Conservation (phyloP, 2,113 vertebrate species). For the Indri indri region DNA sequence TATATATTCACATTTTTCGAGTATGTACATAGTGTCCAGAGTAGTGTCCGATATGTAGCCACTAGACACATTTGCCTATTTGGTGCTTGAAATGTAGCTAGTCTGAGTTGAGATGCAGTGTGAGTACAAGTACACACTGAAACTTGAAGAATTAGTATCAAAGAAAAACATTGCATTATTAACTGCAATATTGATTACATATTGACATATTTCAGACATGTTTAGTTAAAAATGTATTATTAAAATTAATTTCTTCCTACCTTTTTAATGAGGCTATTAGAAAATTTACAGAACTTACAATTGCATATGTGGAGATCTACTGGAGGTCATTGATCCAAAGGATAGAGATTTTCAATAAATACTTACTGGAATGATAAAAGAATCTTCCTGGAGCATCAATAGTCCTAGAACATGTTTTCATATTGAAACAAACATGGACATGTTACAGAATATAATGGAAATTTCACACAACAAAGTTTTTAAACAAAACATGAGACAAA, state of each 20-base stretch:
- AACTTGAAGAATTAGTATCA: neutral
- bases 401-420: neutral
- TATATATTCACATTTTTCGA: neutral
- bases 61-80: neutral
- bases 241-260: neutral
- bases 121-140: neutral
- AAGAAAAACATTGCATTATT: neutral
- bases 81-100: neutral
- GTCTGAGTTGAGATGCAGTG: neutral
- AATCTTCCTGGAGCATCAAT: neutral
- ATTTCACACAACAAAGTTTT: neutral
- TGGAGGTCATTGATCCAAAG: neutral
- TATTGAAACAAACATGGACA: neutral
- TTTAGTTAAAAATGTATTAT: neutral
- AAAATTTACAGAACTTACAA: neutral
- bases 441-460: neutral
- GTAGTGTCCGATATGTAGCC: too few species aligned
- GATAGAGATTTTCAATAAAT: neutral
- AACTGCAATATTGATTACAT: neutral
- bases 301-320: neutral
- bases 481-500: neutral
- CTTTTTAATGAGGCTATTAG: neutral
- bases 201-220: neutral
- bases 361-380: neutral
- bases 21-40: neutral